phyloP scores from a whole-genome alignment of 2,888 invertebrate species.

The Erebia aethiops region DNA sequence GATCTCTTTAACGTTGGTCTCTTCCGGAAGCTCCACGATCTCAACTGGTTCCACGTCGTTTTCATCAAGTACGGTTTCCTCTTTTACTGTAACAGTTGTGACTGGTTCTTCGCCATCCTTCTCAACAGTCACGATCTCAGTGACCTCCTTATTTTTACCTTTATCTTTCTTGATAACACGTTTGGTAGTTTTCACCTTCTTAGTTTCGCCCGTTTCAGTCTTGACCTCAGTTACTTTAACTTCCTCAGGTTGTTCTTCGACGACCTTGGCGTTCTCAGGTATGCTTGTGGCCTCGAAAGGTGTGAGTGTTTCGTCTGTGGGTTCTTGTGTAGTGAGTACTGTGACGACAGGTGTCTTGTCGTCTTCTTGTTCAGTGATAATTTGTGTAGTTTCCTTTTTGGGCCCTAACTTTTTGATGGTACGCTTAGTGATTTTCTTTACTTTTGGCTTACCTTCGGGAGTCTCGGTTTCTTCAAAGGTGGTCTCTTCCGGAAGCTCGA shows the following conservation, averaged over 20 bases:
- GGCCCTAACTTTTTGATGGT: background rate
- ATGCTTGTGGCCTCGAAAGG: background rate
- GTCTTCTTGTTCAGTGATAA: background rate
- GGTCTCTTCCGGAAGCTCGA: background rate
- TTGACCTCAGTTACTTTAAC: too few relatives aligned
- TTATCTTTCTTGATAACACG: too few relatives aligned
- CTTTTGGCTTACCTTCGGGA: background rate
- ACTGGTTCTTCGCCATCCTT: too few relatives aligned
- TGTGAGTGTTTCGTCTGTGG: background rate
- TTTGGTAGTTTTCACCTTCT: too few relatives aligned
- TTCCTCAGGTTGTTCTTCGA: background rate
- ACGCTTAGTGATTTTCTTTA: background rate
- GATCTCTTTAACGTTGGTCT: too few relatives aligned
- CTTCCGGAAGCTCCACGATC: too few relatives aligned
- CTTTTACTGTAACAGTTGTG: too few relatives aligned
- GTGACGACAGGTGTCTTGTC: background rate
- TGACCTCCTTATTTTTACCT: too few relatives aligned
- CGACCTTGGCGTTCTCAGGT: background rate
- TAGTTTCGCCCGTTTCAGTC: too few relatives aligned
- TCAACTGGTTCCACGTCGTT: too few relatives aligned
- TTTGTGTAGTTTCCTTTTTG: background rate
- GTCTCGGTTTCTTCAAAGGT: background rate
- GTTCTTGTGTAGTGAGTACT: constrained; percentile 1
- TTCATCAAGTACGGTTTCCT: too few relatives aligned
- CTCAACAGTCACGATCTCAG: too few relatives aligned